Evolutionary conservation across 2,113 vertebrate species (phyloP).

Genomic region (Neomonachus schauinslandi): DNA sequence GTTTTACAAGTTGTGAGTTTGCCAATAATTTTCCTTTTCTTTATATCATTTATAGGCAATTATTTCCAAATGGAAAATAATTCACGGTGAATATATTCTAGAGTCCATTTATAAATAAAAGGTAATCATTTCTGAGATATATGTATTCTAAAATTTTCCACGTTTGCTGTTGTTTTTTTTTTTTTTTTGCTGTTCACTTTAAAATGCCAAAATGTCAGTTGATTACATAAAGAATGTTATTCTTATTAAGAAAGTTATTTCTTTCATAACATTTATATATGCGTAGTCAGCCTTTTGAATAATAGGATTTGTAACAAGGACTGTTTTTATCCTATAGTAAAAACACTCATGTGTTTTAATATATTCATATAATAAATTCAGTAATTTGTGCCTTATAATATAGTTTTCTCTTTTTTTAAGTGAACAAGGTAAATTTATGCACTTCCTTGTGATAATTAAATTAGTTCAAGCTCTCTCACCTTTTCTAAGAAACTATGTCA

Average conservation of each 20-base stretch:
- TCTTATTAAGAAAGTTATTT: background rate
- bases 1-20: slow-evolving; percentile 54
- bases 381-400: background rate
- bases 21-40: slow-evolving; percentile 56
- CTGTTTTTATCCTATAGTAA: slow-evolving; percentile 38
- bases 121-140: slow-evolving; percentile 25
- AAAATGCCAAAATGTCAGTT: slow-evolving; percentile 56
- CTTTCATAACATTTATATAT: slow-evolving; percentile 37
- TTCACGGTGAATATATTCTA: slow-evolving; percentile 54
- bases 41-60: slow-evolving; percentile 51
- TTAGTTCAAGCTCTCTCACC: background rate
- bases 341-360: slow-evolving; percentile 14
- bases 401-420: background rate
- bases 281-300: slow-evolving; percentile 42
- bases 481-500: slow-evolving; percentile 28
- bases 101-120: slow-evolving; percentile 53
- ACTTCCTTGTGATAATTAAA: slow-evolving; percentile 46
- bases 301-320: background rate
- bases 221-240: slow-evolving; percentile 36
- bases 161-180: slow-evolving; percentile 56
- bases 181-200: slow-evolving; percentile 32
- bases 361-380: slow-evolving; percentile 15
- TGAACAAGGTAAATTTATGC: slow-evolving; percentile 47
- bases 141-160: slow-evolving; percentile 27
- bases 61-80: slow-evolving; percentile 67